Base-by-base conservation (phyloP, 2,797 vertebrate species). In the Chelidonichthys spinosus region DNA sequence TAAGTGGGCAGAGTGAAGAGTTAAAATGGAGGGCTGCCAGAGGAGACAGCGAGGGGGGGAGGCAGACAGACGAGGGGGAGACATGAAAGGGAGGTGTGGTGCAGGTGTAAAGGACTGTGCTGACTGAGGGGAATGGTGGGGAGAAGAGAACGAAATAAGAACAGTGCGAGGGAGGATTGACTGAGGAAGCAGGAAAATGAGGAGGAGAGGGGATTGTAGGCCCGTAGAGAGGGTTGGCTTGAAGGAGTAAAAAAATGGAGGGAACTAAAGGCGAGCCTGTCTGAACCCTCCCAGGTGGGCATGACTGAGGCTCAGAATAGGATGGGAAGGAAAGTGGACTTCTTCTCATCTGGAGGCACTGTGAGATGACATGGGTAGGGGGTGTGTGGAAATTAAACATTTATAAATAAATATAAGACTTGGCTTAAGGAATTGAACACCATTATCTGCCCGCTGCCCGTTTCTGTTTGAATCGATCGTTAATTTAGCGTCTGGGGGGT, bases 11-110 rank as follows among this genome's bases (percentile, higher is more conserved):
- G 37, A 50, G 53, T 37, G 33, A 76, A 58, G 60, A 69, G 14
- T 60, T 64, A 62, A 78, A 85, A 83, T 79, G 69, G 75, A 85
- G 63, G 73, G 63, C 73, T 82, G 83, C 82, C 85, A 84, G 77
- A 72, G 17, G 55, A 81, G 74, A 82, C 2, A 32, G 35, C 53
- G 54, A 43, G 39, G 56, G 25, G 25, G 54, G 42, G 49, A 44
- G 55, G 52, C 44, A 62, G 70, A 62, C 56, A 18, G 66, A 46
- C 39, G 36, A 39, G 64, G 13, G 42, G 33, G 54, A 56, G 7
- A 46, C 11, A 49, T 50, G n/a, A 75, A 72, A 64, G 11, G 46
- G 61, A 37, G 46, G 17, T 50, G 44, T 55, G 35, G n/a, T 35
- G 35, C 63, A 79, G 54, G 70, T 71, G 67, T 53, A 68, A 66